These are phyloP conservation scores for Andricus curvator DNA, from an alignment of 2,888 invertebrate genomes.

Conservation along the genomic window DNA sequence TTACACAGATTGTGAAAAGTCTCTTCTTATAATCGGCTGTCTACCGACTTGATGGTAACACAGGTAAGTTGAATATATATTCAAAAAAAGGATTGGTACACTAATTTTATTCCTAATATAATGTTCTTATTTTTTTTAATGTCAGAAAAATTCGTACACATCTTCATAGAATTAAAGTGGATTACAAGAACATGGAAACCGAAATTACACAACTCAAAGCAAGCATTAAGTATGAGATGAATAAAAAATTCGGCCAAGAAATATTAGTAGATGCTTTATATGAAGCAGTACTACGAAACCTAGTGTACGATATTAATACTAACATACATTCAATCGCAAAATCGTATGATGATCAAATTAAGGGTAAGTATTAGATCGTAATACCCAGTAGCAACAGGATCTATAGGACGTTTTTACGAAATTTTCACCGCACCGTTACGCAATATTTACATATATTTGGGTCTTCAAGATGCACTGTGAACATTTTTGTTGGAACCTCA, in stretches of 20 bases:
- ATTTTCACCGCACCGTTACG: too few relatives aligned
- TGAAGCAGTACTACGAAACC: slow-evolving; percentile 80
- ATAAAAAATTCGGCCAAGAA: slow-evolving; percentile 81
- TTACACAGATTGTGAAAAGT: too few relatives aligned
- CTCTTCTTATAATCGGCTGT: too few relatives aligned
- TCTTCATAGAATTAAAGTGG: slow-evolving; percentile 85
- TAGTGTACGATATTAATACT: slow-evolving; percentile 81
- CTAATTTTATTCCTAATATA: background rate
- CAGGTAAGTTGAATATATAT: too few relatives aligned
- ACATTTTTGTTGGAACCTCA: too few relatives aligned
- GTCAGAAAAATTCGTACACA: slow-evolving; percentile 84
- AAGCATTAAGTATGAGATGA: slow-evolving; percentile 79
- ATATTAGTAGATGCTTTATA: slow-evolving; percentile 81
- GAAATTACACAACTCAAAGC: slow-evolving; percentile 81
- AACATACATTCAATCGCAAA: slow-evolving; percentile 78
- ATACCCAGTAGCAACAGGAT: too few relatives aligned
- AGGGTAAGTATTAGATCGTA: slow-evolving; percentile 64
- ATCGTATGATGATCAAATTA: slow-evolving; percentile 78
- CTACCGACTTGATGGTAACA: too few relatives aligned
- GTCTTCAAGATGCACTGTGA: too few relatives aligned
- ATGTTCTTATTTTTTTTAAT: background rate
- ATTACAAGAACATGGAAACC: slow-evolving; percentile 84
- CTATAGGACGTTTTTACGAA: too few relatives aligned
- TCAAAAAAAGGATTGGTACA: too few relatives aligned
- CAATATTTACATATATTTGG: too few relatives aligned